These are phyloP conservation scores for Epicampocera succincta DNA, from an alignment of 2,888 invertebrate genomes.

Conservation along the genomic window DNA sequence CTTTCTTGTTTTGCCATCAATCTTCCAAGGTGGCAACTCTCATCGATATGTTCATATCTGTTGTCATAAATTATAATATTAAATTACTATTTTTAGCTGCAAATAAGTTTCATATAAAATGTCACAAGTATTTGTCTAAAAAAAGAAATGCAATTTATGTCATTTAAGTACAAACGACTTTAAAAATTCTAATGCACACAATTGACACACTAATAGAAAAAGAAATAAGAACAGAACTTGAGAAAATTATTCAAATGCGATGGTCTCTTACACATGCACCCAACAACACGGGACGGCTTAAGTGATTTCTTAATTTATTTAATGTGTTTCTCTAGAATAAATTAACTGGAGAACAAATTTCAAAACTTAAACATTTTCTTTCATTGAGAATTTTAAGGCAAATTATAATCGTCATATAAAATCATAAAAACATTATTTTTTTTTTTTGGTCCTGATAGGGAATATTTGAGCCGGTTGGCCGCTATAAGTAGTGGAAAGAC, in stretches of 20 bases:
- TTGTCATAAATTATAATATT: slow-evolving; percentile 42
- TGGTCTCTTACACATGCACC: neutral
- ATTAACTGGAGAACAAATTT: no score
- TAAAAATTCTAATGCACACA: slow-evolving; percentile 30
- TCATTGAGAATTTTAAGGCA: no score
- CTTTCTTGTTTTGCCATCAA: neutral
- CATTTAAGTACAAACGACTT: neutral
- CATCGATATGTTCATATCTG: neutral
- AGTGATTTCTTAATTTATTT: neutral
- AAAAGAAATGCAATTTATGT: slow-evolving; percentile 17
- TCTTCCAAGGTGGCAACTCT: slow-evolving; percentile 8
- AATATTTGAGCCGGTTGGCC: no score
- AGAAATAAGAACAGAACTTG: neutral
- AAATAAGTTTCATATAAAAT: slow-evolving; percentile 29
- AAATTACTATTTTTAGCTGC: slow-evolving; percentile 56
- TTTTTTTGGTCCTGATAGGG: no score
- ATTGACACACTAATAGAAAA: slow-evolving; percentile 47
- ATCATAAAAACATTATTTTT: no score
- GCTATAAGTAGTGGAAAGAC: no score
- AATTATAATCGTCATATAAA: no score
- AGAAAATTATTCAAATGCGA: slow-evolving; percentile 38
- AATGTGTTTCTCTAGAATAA: no score
- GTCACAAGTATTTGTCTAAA: neutral
- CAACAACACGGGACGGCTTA: neutral
- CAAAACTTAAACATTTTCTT: no score